Percentiles rank a stretch among this genome's conserved stretches.
These are phyloP conservation scores for Xenentodon cancila DNA, from an alignment of 2,797 vertebrate species.

Conservation along the genomic window DNA sequence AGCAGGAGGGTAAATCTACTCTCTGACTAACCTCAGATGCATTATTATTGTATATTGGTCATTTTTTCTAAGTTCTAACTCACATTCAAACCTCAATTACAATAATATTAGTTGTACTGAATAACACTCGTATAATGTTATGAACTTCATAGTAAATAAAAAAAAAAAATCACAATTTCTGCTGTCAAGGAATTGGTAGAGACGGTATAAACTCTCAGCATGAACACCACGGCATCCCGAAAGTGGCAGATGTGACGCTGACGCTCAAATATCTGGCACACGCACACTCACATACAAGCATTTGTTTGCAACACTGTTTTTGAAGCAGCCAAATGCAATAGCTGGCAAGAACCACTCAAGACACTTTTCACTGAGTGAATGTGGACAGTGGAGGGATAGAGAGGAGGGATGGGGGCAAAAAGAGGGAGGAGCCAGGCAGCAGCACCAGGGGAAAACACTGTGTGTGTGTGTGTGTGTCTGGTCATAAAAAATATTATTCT, in stretches of 20 bases:
- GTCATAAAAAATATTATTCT: too few relatives aligned
- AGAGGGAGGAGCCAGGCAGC: constrained; percentile 38
- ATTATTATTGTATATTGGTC: not conserved
- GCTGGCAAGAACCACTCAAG: constrained; percentile 77
- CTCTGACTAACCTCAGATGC: too few relatives aligned
- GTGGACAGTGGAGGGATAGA: constrained; percentile 51
- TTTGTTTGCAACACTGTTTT: constrained; percentile 66
- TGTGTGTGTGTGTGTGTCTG: not conserved
- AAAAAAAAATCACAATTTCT: constrained; percentile 2
- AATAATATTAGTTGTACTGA: constrained; percentile 5
- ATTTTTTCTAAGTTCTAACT: too few relatives aligned
- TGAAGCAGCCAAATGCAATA: constrained; percentile 73
- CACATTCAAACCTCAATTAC: too few relatives aligned
- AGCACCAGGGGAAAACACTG: constrained; percentile 68
- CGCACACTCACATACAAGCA: constrained; percentile 27
- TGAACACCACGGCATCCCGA: constrained; percentile 39
- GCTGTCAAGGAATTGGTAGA: not conserved
- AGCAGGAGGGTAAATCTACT: too few relatives aligned
- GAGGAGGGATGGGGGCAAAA: constrained; percentile 18
- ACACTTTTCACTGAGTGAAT: constrained; percentile 65
- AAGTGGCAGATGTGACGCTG: constrained; percentile 62
- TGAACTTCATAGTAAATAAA: constrained; percentile 8
- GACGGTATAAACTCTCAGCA: constrained; percentile 29
- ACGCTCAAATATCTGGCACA: constrained; percentile 56
- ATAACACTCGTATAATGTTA: constrained; percentile 6